A percentile compares a stretch with the other conserved stretches of the same genome.
Evolutionary conservation across 2,797 vertebrate genomes (phyloP).

Genomic region (Phoebastria nigripes): DNA sequence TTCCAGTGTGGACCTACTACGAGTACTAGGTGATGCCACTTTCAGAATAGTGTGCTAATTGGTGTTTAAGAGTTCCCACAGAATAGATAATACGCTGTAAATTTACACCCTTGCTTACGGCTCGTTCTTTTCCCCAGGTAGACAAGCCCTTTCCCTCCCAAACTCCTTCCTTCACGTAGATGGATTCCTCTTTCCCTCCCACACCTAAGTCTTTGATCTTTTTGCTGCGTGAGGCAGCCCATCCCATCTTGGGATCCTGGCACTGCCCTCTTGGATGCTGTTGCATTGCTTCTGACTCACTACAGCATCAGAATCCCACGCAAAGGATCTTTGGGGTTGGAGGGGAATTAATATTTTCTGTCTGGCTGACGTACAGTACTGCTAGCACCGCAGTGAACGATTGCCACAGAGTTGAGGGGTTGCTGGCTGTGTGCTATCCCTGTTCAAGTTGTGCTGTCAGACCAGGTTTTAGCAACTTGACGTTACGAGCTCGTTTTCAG

Average conservation of each 20-base stretch:
- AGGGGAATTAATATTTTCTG: not conserved
- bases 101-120: not conserved
- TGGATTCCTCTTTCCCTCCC: constrained; percentile 36
- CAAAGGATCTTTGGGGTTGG: not conserved
- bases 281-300: constrained; percentile 38
- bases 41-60: not conserved
- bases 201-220: constrained; percentile 63
- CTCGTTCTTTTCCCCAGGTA: not conserved
- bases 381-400: not conserved
- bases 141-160: constrained; percentile 38
- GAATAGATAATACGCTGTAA: not conserved
- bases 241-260: constrained; percentile 12
- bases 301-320: not conserved
- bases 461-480: not conserved
- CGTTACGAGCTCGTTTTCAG: not conserved
- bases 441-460: not conserved
- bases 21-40: not conserved
- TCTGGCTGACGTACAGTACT: not conserved
- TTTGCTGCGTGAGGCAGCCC: constrained; percentile 21
- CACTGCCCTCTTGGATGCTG: constrained; percentile 22
- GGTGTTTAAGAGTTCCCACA: constrained; percentile 24
- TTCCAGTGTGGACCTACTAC: not conserved
- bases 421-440: not conserved
- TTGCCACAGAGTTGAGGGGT: not conserved
- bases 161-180: not conserved